Evolutionary conservation across 2,113 vertebrate genomes (phyloP).

Genomic region (Centrocercus urophasianus): DNA sequence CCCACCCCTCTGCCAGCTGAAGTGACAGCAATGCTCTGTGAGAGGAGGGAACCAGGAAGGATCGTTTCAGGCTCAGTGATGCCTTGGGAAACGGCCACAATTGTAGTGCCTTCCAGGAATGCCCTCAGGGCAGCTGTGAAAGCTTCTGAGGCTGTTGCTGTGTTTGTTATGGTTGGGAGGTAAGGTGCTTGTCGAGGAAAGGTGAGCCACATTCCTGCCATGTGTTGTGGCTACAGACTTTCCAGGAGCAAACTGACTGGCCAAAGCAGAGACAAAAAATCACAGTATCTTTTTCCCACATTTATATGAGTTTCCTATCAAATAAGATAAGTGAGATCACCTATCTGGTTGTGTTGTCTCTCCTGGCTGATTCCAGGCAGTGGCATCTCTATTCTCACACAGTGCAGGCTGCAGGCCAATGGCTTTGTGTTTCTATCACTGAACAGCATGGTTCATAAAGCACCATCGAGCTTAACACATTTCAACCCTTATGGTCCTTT

Average conservation of each 20-base stretch:
- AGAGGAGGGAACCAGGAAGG: not conserved
- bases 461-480: not conserved
- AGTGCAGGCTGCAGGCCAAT: not conserved
- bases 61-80: not conserved
- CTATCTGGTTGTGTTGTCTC: not conserved
- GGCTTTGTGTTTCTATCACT: rapidly evolving
- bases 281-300: not conserved
- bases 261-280: not conserved
- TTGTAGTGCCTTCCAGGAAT: not conserved
- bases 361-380: not conserved
- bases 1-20: not conserved
- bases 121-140: not conserved
- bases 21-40: not conserved
- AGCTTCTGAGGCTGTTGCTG: not conserved
- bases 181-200: no score
- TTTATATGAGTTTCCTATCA: not conserved
- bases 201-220: not conserved
- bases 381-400: not conserved
- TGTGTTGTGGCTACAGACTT: not conserved
- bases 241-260: not conserved
- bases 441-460: not conserved
- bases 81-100: not conserved
- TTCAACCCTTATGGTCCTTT: not conserved
- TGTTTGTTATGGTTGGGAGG: not conserved
- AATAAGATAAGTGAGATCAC: not conserved